Conservation (phyloP, 1,140 invertebrate genomes). For the Aphelenchoides besseyi region DNA sequence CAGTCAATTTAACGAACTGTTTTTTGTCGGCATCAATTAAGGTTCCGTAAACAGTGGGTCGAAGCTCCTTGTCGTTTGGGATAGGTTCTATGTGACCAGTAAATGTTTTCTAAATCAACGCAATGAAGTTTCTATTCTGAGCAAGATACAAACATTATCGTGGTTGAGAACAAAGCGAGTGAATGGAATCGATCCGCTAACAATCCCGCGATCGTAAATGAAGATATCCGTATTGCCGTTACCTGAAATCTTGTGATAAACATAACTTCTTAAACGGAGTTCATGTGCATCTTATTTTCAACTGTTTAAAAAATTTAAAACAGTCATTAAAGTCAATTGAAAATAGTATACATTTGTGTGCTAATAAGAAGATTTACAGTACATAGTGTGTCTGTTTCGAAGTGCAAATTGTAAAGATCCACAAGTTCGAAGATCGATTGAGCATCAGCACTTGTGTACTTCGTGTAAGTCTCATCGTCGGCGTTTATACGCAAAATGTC, state of each 20-base stretch:
- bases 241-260: too few relatives aligned
- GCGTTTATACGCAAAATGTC: background rate
- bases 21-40: constrained; percentile 6
- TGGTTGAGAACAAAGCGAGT: constrained; percentile 10
- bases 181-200: constrained; percentile 9
- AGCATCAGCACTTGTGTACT: background rate
- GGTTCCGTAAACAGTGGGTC: background rate
- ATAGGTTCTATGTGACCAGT: background rate
- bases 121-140: constrained; percentile 13
- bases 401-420: constrained; percentile 6
- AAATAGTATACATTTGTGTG: too few relatives aligned
- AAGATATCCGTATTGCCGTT: background rate
- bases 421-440: background rate
- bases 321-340: too few relatives aligned
- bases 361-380: too few relatives aligned
- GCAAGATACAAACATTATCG: constrained; percentile 4
- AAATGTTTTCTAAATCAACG: constrained; percentile 13
- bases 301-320: too few relatives aligned
- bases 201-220: constrained; percentile 19
- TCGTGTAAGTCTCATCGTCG: background rate
- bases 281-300: too few relatives aligned
- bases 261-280: too few relatives aligned
- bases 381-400: constrained; percentile 15
- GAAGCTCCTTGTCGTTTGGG: background rate
- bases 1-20: constrained; percentile 11